These are phyloP conservation scores for Cataglyphis rosenhaueri DNA, from an alignment of 2,888 invertebrate genomes.

Conservation along the genomic window DNA sequence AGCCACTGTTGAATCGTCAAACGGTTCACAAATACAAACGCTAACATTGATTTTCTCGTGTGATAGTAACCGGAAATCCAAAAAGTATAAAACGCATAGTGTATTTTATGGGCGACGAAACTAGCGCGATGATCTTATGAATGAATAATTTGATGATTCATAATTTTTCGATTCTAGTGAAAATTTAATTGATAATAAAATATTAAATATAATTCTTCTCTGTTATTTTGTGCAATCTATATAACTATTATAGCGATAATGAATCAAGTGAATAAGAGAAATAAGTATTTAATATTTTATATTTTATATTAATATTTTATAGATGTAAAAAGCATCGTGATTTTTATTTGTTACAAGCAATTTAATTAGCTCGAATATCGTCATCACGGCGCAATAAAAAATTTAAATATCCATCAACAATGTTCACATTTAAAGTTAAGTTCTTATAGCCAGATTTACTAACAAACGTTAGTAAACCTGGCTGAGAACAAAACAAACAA, in stretches of 20 bases:
- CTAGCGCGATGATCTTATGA: background rate
- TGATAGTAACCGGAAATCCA: background rate
- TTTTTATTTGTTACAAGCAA: background rate
- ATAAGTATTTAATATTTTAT: background rate
- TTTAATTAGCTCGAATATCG: background rate
- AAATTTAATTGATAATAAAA: background rate
- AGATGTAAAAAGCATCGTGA: too few relatives aligned
- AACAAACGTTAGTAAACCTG: background rate
- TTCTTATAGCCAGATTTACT: too few relatives aligned
- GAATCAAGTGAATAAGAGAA: background rate
- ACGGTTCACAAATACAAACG: background rate
- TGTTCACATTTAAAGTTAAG: background rate
- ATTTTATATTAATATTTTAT: background rate
- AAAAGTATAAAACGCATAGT: slow-evolving; percentile 36
- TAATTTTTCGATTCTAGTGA: background rate
- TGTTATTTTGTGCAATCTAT: background rate
- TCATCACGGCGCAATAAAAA: background rate
- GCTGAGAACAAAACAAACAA: background rate
- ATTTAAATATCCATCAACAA: background rate
- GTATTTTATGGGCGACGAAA: background rate
- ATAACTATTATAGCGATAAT: background rate
- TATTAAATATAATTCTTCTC: background rate
- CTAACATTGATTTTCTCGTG: slow-evolving; percentile 1
- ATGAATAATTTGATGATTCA: background rate
- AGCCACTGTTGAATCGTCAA: background rate